Percentiles rank a stretch among this genome's conserved stretches.
These are phyloP conservation scores for Cricetomys ansorgei DNA, from an alignment of 2,113 vertebrate species.

Conservation along the genomic window DNA sequence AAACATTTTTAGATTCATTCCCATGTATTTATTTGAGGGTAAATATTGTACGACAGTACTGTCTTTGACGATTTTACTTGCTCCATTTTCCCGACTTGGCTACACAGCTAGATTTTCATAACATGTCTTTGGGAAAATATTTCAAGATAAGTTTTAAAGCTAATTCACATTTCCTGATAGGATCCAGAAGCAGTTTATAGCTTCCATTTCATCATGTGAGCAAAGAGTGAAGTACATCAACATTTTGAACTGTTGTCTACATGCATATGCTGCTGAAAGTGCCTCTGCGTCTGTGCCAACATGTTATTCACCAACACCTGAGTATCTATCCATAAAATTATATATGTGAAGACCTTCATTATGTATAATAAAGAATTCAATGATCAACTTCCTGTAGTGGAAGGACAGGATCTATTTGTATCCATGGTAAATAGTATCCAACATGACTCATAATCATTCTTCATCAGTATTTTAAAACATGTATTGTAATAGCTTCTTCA, in stretches of 20 bases:
- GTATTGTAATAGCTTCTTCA: background rate
- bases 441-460: background rate
- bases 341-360: background rate
- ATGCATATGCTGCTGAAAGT: background rate
- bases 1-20: constrained; percentile 84
- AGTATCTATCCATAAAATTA: background rate
- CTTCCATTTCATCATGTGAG: background rate
- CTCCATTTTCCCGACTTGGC: constrained; percentile 70
- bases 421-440: background rate
- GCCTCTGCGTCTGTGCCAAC: background rate
- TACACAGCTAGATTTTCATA: constrained; percentile 69
- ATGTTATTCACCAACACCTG: background rate
- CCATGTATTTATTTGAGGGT: constrained; percentile 83
- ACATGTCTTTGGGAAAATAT: constrained; percentile 61
- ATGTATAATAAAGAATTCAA: background rate
- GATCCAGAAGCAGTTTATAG: background rate
- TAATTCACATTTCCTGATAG: constrained; percentile 56
- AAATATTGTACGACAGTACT: constrained; percentile 83
- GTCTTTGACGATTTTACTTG: constrained; percentile 83
- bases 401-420: background rate
- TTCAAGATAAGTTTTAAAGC: constrained; percentile 77
- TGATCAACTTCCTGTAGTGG: background rate
- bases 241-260: background rate
- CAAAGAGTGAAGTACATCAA: background rate
- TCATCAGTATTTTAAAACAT: background rate